These are phyloP conservation scores for Melanerpes formicivorus DNA, from an alignment of 2,113 vertebrate species.

Conservation along the genomic window DNA sequence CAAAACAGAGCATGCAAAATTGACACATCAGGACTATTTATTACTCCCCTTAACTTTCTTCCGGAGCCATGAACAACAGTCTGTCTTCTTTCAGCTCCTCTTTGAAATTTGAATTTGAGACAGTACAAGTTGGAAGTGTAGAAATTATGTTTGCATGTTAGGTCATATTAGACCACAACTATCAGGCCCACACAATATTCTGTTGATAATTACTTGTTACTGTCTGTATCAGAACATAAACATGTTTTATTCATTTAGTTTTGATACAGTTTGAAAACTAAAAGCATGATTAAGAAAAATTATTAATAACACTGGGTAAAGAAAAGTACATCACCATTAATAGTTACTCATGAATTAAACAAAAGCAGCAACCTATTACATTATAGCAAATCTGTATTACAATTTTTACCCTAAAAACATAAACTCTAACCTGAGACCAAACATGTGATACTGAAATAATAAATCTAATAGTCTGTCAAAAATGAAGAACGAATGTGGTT, in stretches of 20 bases:
- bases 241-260: not conserved
- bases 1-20: not conserved
- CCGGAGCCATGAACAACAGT: not conserved
- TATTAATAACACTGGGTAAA: not conserved
- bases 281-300: not conserved
- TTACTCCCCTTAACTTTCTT: not conserved
- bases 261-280: not conserved
- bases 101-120: not conserved
- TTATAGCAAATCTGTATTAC: not conserved
- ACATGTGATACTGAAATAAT: not conserved
- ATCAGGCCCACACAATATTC: not conserved
- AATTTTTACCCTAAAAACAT: not conserved
- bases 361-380: not conserved
- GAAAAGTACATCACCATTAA: not conserved
- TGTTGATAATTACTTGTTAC: not conserved
- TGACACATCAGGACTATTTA: not conserved
- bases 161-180: rapidly evolving
- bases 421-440: not conserved
- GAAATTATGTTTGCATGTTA: too few relatives aligned
- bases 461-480: not conserved
- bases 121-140: too few relatives aligned
- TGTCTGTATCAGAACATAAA: not conserved
- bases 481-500: not conserved
- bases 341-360: not conserved
- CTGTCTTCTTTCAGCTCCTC: not conserved